Evolutionary conservation across 2,797 vertebrate species (phyloP).

Genomic region (Acestrorhynchus altus): DNA sequence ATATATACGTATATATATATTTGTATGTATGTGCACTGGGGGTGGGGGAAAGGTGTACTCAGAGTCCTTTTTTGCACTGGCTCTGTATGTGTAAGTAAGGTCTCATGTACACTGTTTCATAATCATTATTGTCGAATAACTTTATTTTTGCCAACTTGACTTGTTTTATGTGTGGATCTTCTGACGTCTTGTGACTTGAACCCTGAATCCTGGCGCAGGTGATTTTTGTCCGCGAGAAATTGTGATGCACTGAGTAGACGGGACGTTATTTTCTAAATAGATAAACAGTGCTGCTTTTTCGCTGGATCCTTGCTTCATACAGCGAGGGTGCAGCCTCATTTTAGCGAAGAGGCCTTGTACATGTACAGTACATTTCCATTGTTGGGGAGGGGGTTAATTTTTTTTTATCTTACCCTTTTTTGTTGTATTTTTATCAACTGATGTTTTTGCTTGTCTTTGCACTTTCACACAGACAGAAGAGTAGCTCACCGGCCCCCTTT

Average conservation of each 20-base stretch:
- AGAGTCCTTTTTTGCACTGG: conserved; percentile 80
- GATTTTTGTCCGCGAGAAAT: conserved; percentile 3
- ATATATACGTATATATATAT: conserved; percentile 80
- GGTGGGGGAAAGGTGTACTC: conserved; percentile 78
- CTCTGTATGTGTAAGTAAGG: conserved; percentile 81
- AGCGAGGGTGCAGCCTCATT: conserved; percentile 44
- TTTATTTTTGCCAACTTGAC: conserved; percentile 52
- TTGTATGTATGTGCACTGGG: conserved; percentile 90
- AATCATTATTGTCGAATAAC: conserved; percentile 58
- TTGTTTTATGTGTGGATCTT: conserved; percentile 51
- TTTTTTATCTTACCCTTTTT: conserved; percentile 44
- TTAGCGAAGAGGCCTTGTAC: conserved; percentile 60
- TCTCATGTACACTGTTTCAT: conserved; percentile 61
- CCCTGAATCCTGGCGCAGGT: conserved; percentile 42
- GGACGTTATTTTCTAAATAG: conserved; percentile 22
- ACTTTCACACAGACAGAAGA: conserved; percentile 46
- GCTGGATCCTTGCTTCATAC: conserved; percentile 47
- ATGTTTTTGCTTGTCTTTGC: conserved; percentile 49
- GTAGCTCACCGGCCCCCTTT: conserved; percentile 22
- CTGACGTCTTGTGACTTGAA: conserved; percentile 63
- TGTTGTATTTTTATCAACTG: conserved; percentile 57
- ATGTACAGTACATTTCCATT: conserved; percentile 51
- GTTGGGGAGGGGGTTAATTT: too few relatives aligned
- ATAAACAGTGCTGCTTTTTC: conserved; percentile 55
- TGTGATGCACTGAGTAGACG: conserved; percentile 33